Evolutionary conservation across 1,140 invertebrate species (phyloP), one percentile per base, ranked within the genome.

Genomic region (Nymphalis io): DNA sequence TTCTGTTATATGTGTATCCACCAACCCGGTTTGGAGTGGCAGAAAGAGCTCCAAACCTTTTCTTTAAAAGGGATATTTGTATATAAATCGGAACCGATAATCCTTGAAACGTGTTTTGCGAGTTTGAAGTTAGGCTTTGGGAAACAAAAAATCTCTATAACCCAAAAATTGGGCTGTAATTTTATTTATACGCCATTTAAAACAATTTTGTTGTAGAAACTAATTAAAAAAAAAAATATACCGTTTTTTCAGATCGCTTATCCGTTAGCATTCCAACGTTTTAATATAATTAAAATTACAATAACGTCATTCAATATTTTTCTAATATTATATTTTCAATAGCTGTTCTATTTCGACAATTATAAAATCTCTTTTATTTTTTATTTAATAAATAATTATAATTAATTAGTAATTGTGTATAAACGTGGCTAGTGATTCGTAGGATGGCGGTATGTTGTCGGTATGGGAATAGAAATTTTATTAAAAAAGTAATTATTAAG

Each of bases 251-350:
- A 61, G 18, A 61, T 46, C 40, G 21, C 20, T 46, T 60, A 27
- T 27, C 40, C 18, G 23, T 61, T 61, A 61, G 60, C 60, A 61
- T 61, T 61, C 60, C 60, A 61, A 16, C 21, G 18, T 51, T 51
- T 51, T 51, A 51, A 51, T 51, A 18, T 51, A 51, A 51, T 51
- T 51, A 51, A 51, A 51, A 51, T 51, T 51, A 51, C 46, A 51
- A 12, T 20, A 20, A 11, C 20, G 3, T 46, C 5, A 46, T 15
- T 46, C 12, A 18, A 20, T 51, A 20, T 51, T 20, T 51, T 51
- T 51, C 46, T 12, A 51, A 58, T 33, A 38, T 58, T 16, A 58
- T 33, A 21, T 55, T 55, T 23, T 55, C 21, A 21, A 23, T 3
- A 5, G 15, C 12, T 21, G 18, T 55, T 55, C 20, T 55, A 12